Evolutionary conservation across 2,113 vertebrate species (phyloP), one percentile per base, ranked within the genome.

Genomic region (Hemichromis elongatus): DNA sequence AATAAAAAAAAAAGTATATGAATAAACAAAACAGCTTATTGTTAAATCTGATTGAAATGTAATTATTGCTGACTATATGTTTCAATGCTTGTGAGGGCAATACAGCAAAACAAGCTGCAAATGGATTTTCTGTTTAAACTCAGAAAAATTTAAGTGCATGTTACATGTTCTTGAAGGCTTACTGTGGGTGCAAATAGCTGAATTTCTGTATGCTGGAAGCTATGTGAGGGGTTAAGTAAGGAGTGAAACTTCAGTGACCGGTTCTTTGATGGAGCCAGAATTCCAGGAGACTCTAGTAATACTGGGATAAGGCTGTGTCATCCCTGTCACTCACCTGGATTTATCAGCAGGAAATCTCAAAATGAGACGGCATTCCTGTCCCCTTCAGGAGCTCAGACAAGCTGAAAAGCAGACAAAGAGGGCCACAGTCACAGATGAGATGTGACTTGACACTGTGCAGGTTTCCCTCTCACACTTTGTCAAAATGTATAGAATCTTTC

Each of bases 261-360:
- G 61, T 19, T 88, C 92, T 93, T 93, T 93, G 89, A 91, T 89
- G 88, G 82, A 84, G 85, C 81, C 79, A 78, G 90, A 90, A 90
- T 91, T 91, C 90, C 89, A 73, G 90, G 68, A 80, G 83, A 82
- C 84, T 86, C 88, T 84, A 8, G 9, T 92, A 94, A 95, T 89
- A 82, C 84, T 11, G 59, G 91, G 90, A 92, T 91, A 89, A 93
- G 80, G 61, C 90, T 54, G 86, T 93, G 93, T 94, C 92, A 94
- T 95, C 93, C 92, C 91, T 91, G 93, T 94, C 93, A 94, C 95
- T 95, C 94, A 94, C 94, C 94, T 95, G 93, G 92, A 86, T 94
- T 94, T 94, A 95, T 94, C 94, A 89, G 93, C 92, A 92, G 93
- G 94, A 94, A 94, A 95, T 95, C 94, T 94, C 50, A 83, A 91